Percentiles rank a stretch among this genome's conserved stretches.
Conservation (phyloP, 2,797 vertebrate genomes). For the Enteromius mattozi region DNA sequence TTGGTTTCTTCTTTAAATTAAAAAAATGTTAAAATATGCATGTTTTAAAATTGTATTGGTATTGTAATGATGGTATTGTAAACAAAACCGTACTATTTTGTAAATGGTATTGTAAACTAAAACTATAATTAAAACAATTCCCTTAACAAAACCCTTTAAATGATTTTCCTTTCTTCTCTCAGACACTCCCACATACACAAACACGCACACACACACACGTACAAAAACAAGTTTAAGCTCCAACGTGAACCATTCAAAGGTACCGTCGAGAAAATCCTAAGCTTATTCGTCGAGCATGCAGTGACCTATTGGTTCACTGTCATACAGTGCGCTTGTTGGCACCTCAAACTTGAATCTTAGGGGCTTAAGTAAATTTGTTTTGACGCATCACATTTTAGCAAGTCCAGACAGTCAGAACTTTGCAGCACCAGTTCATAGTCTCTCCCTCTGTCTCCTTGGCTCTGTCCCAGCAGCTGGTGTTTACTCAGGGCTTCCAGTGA, state of each 20-base stretch:
- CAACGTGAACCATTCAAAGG: neutral
- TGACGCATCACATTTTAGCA: neutral
- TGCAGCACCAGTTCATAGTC: neutral
- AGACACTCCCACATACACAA: too few relatives aligned
- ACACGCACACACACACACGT: neutral
- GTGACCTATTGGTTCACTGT: neutral
- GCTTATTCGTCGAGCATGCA: neutral
- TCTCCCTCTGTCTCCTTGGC: constrained; percentile 16
- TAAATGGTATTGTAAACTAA: too few relatives aligned
- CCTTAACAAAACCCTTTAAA: too few relatives aligned
- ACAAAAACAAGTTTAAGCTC: constrained; percentile 12
- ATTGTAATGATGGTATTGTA: too few relatives aligned
- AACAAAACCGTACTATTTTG: too few relatives aligned
- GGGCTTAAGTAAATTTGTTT: neutral
- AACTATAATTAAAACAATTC: too few relatives aligned
- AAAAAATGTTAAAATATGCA: too few relatives aligned
- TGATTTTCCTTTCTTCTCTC: too few relatives aligned
- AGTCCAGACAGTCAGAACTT: constrained; percentile 3
- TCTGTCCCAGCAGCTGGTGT: constrained; percentile 68
- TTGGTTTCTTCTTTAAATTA: too few relatives aligned
- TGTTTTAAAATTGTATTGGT: too few relatives aligned
- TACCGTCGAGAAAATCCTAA: neutral
- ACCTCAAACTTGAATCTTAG: neutral
- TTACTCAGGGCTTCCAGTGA: constrained; percentile 79
- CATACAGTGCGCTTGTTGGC: neutral